These are phyloP conservation scores for Elanoides forficatus DNA, from an alignment of 2,113 vertebrate genomes.

Conservation along the genomic window DNA sequence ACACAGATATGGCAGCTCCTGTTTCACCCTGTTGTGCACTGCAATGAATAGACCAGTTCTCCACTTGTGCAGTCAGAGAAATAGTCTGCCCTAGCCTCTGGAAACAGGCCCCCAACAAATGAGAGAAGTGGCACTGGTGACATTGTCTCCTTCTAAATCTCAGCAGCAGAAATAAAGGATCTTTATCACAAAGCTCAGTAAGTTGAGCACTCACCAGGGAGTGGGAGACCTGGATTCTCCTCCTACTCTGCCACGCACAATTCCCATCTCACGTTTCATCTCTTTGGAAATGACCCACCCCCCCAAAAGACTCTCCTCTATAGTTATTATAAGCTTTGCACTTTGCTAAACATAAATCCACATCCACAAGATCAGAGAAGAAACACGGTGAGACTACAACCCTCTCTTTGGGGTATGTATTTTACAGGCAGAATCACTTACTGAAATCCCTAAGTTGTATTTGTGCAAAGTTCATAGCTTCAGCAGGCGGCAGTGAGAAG, in stretches of 20 bases:
- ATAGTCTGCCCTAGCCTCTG: neutral
- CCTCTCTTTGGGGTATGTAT: neutral
- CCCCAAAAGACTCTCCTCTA: neutral
- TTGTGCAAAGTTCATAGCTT: neutral
- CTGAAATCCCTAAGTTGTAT: accelerated
- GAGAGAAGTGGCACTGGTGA: neutral
- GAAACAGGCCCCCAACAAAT: neutral
- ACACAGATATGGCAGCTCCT: neutral
- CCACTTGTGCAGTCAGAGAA: neutral
- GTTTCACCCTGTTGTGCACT: neutral
- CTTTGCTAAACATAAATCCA: neutral
- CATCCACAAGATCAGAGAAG: neutral
- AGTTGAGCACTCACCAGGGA: neutral
- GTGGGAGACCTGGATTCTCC: neutral
- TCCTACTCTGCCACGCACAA: neutral
- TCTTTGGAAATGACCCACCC: neutral
- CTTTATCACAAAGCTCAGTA: neutral
- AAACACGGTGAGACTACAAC: neutral
- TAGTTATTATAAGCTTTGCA: neutral
- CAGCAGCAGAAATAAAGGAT: neutral
- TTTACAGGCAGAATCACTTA: neutral
- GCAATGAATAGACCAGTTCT: neutral
- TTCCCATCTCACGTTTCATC: neutral
- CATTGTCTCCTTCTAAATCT: neutral
- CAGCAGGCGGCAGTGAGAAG: neutral